phyloP scores from a whole-genome alignment of 1,140 invertebrate species.

The Colletes gigas region DNA sequence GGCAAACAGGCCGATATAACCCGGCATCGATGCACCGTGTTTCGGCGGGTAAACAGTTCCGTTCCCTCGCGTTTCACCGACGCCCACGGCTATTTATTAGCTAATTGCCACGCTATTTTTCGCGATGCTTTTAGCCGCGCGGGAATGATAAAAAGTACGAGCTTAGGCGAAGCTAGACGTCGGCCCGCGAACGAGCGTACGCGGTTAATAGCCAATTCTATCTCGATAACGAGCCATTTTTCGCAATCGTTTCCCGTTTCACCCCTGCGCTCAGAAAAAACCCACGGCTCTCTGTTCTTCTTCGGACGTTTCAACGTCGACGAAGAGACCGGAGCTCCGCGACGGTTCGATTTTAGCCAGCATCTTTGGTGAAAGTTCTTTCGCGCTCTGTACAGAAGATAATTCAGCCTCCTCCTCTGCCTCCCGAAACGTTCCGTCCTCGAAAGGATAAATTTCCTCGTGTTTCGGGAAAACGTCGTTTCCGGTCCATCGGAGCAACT shows the following conservation, averaged over 20 bases:
- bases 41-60: not conserved
- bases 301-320: no score
- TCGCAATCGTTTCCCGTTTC: slow-evolving; percentile 15
- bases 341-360: no score
- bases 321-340: no score
- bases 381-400: no score
- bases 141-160: slow-evolving; percentile 59
- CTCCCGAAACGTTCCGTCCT: not conserved
- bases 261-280: no score
- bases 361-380: no score
- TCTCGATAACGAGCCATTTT: slow-evolving; percentile 48
- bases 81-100: slow-evolving; percentile 55
- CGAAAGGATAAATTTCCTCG: not conserved
- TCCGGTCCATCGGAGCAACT: slow-evolving; percentile 28
- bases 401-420: not conserved
- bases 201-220: slow-evolving; percentile 52
- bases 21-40: not conserved
- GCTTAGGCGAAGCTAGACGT: slow-evolving; percentile 1
- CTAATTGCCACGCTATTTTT: slow-evolving; percentile 64
- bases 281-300: no score
- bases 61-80: not conserved
- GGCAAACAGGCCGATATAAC: slow-evolving; percentile 39
- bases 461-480: not conserved
- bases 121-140: slow-evolving; percentile 63
- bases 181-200: not conserved